These are phyloP conservation scores for Pholis gunnellus DNA, from an alignment of 2,113 vertebrate genomes.

Conservation along the genomic window DNA sequence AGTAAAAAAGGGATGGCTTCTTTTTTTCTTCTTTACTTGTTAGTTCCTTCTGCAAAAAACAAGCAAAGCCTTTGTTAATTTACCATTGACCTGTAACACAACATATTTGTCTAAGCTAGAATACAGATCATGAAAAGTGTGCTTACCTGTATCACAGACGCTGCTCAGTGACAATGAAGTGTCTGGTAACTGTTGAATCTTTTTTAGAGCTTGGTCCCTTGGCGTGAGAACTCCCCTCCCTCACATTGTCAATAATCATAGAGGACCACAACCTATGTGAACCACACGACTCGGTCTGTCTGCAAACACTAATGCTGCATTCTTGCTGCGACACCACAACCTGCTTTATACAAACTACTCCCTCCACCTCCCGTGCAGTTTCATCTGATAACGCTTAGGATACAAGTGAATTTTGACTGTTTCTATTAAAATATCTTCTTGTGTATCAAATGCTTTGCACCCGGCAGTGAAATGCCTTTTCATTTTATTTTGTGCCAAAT, in stretches of 20 bases:
- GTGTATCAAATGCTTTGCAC: not conserved
- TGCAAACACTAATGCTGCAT: not conserved
- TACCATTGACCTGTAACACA: not conserved
- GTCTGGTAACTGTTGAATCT: not conserved
- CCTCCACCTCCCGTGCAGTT: not conserved
- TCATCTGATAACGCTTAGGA: not conserved
- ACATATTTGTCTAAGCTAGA: not conserved
- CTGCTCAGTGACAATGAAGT: not conserved
- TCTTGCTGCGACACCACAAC: not conserved
- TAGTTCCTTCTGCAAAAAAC: not conserved
- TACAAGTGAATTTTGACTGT: not conserved
- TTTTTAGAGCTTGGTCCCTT: not conserved
- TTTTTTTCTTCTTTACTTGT: not conserved
- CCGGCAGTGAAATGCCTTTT: not conserved
- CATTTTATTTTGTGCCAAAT: not conserved
- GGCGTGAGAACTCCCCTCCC: not conserved
- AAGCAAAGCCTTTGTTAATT: not conserved
- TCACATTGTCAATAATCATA: not conserved
- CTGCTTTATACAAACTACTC: not conserved
- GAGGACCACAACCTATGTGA: not conserved
- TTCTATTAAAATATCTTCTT: not conserved
- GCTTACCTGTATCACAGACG: not conserved
- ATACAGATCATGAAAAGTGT: not conserved
- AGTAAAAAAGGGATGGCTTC: not conserved
- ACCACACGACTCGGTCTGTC: not conserved